Evolutionary conservation across 1,140 invertebrate species (phyloP).

Genomic region (Plutomurus gul): DNA sequence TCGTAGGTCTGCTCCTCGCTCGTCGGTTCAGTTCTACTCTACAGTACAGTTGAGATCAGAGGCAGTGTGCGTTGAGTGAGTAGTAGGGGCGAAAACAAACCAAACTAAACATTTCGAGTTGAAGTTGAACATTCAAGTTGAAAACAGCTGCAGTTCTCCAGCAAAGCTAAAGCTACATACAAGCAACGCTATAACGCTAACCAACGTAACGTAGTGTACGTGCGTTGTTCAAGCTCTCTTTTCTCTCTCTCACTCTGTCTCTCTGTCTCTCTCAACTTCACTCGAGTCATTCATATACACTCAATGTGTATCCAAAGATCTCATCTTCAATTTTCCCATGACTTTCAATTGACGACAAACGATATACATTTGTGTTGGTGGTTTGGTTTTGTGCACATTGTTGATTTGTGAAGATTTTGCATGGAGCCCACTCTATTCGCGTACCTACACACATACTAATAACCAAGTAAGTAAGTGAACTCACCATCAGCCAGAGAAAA

Average conservation of each 20-base stretch:
- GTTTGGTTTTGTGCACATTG: neutral
- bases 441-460: too few relatives aligned
- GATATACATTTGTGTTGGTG: neutral
- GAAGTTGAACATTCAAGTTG: conserved; percentile 29
- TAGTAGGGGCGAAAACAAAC: conserved; percentile 28
- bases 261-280: too few relatives aligned
- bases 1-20: neutral
- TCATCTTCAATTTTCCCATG: conserved; percentile 22
- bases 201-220: neutral
- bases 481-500: too few relatives aligned
- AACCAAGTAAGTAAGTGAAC: too few relatives aligned
- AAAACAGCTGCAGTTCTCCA: conserved; percentile 28
- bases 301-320: conserved; percentile 13
- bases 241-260: conserved; percentile 9
- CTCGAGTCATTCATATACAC: conserved; percentile 21
- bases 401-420: neutral
- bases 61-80: conserved; percentile 13
- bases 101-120: conserved; percentile 29
- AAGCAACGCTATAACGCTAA: neutral
- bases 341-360: conserved; percentile 1
- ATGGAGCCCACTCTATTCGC: neutral
- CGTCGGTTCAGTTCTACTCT: neutral
- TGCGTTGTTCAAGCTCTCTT: conserved; percentile 12
- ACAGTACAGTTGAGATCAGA: conserved; percentile 23
- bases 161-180: conserved; percentile 3